Percentiles rank a stretch among this genome's conserved stretches.
These are phyloP conservation scores for Peromyscus maniculatus DNA, from an alignment of 2,113 vertebrate species.

Conservation along the genomic window DNA sequence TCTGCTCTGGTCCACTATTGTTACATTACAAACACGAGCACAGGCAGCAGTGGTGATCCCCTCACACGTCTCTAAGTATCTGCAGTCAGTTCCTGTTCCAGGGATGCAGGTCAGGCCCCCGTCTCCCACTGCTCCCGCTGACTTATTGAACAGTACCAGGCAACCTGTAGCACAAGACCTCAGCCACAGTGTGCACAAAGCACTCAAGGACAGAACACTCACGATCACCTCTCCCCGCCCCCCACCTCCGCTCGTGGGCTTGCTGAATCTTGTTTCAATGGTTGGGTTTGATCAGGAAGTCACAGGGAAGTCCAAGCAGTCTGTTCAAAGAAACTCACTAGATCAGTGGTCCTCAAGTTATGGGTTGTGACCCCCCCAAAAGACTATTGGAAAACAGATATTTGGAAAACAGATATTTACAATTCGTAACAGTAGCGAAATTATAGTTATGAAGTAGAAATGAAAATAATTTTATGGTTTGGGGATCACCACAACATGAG, in stretches of 20 bases:
- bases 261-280: background rate
- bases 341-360: background rate
- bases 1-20: background rate
- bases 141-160: background rate
- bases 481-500: background rate
- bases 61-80: background rate
- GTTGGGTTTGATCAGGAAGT: background rate
- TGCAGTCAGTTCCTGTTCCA: background rate
- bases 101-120: background rate
- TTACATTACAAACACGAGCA: background rate
- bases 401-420: background rate
- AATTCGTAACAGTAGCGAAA: background rate
- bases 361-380: background rate
- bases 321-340: background rate
- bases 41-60: background rate
- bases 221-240: no score
- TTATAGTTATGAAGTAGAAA: background rate
- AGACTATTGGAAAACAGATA: background rate
- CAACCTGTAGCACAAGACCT: background rate
- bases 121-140: background rate
- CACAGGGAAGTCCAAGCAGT: background rate
- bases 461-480: background rate
- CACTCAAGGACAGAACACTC: background rate
- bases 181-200: background rate
- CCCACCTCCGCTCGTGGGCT: background rate